These are phyloP conservation scores for Gryon sp. DNA, from an alignment of 1,140 invertebrate genomes.

Conservation along the genomic window DNA sequence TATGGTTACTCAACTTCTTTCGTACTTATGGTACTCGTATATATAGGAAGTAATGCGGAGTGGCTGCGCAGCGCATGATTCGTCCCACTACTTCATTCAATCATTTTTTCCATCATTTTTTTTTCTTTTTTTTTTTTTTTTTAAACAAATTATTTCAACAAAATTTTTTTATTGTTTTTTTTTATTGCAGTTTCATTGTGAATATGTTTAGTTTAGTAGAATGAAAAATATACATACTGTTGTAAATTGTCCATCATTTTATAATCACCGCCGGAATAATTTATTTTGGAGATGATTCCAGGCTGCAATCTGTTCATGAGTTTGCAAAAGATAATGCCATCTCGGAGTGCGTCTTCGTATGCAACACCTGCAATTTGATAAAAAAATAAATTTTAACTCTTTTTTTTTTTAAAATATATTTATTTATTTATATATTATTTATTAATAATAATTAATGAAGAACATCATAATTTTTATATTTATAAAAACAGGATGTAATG, in stretches of 20 bases:
- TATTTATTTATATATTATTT: background rate
- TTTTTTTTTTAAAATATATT: background rate
- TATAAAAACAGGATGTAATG: too few relatives aligned
- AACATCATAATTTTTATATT: too few relatives aligned
- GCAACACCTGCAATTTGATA: conserved; percentile 74
- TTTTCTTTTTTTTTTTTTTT: too few relatives aligned
- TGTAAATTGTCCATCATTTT: conserved; percentile 97
- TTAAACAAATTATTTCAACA: too few relatives aligned
- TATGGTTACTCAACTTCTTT: conserved; percentile 66
- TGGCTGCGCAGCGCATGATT: conserved; percentile 79
- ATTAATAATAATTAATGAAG: too few relatives aligned
- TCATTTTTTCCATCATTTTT: too few relatives aligned
- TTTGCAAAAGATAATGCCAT: conserved; percentile 90
- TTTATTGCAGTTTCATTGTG: too few relatives aligned
- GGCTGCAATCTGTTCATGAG: conserved; percentile 93
- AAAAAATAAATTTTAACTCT: background rate
- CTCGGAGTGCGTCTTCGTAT: conserved; percentile 89
- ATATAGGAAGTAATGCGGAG: conserved; percentile 79
- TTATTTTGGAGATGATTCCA: conserved; percentile 92
- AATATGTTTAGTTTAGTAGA: too few relatives aligned
- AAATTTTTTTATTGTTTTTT: too few relatives aligned
- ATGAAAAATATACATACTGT: conserved; percentile 86
- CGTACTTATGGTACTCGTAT: conserved; percentile 71
- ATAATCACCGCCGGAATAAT: conserved; percentile 92
- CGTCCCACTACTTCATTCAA: conserved; percentile 73